These are phyloP conservation scores for Campoplex capitator DNA, from an alignment of 2,888 invertebrate genomes.

Conservation along the genomic window DNA sequence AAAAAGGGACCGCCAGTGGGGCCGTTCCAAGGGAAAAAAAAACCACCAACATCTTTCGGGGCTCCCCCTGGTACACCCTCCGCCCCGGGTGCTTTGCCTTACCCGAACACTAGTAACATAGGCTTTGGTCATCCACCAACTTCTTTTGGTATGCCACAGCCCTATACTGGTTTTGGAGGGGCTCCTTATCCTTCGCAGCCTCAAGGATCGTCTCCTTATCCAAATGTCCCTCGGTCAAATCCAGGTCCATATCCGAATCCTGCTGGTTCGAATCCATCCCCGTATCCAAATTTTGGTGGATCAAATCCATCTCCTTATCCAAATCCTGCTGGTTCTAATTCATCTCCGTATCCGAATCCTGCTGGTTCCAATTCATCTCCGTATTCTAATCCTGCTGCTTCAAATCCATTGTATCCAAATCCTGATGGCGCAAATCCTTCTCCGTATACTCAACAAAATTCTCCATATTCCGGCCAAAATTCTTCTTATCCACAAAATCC, in stretches of 20 bases:
- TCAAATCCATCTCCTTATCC: background rate
- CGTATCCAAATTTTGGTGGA: background rate
- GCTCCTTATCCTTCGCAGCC: slow-evolving; percentile 56
- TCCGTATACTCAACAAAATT: slow-evolving; percentile 65
- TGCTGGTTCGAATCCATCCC: background rate
- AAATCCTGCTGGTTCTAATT: background rate
- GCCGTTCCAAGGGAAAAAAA: slow-evolving; percentile 77
- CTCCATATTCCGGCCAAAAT: slow-evolving; percentile 34
- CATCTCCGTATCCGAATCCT: background rate
- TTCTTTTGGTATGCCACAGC: slow-evolving; percentile 81
- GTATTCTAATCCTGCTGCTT: too few relatives aligned
- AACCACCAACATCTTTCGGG: slow-evolving; percentile 81
- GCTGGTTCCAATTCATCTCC: background rate
- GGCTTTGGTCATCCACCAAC: slow-evolving; percentile 76
- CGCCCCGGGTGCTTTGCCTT: slow-evolving; percentile 77
- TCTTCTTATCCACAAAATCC: slow-evolving; percentile 39
- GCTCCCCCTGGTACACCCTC: slow-evolving; percentile 81
- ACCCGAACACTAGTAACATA: slow-evolving; percentile 68
- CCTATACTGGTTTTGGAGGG: slow-evolving; percentile 68
- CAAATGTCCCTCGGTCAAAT: slow-evolving; percentile 46
- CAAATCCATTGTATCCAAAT: background rate
- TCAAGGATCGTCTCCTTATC: slow-evolving; percentile 29
- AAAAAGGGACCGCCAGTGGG: slow-evolving; percentile 80
- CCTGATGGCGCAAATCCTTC: background rate
- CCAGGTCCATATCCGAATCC: slow-evolving; percentile 63